Percentiles rank a stretch among this genome's conserved stretches.
Conservation (phyloP, 2,113 vertebrate species). For the Caloenas nicobarica region DNA sequence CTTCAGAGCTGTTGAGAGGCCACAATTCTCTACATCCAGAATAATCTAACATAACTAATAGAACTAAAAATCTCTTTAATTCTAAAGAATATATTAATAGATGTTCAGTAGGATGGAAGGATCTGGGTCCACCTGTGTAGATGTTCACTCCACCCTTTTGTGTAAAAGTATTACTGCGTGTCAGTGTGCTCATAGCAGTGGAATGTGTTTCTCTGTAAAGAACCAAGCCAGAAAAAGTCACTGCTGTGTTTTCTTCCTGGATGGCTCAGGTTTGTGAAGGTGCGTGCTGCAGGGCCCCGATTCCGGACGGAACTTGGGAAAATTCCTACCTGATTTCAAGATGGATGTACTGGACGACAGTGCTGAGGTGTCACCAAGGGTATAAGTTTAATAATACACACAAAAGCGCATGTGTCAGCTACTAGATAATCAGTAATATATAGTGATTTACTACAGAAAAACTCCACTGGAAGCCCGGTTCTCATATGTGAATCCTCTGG, state of each 20-base stretch:
- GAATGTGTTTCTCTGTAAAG: neutral
- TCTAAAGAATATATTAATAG: neutral
- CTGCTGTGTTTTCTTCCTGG: neutral
- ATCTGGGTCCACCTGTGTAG: neutral
- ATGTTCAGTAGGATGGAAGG: neutral
- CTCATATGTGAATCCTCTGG: neutral
- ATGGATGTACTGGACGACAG: neutral
- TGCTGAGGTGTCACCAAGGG: neutral
- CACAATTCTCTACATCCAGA: neutral
- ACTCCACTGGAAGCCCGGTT: neutral
- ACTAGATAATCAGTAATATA: neutral
- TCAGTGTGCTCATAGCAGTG: neutral
- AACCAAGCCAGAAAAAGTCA: neutral
- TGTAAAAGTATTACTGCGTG: neutral
- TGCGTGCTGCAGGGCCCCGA: neutral
- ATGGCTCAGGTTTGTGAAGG: neutral
- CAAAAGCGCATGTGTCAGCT: neutral
- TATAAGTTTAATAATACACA: constrained; percentile 2
- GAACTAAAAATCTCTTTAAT: neutral
- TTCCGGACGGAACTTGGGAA: neutral
- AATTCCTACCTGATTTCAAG: neutral
- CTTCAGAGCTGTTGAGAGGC: neutral
- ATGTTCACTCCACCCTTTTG: neutral
- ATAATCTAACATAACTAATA: neutral
- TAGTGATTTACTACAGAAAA: neutral